Evolutionary conservation across 2,113 vertebrate species (phyloP).

Genomic region (Salminus brasiliensis): DNA sequence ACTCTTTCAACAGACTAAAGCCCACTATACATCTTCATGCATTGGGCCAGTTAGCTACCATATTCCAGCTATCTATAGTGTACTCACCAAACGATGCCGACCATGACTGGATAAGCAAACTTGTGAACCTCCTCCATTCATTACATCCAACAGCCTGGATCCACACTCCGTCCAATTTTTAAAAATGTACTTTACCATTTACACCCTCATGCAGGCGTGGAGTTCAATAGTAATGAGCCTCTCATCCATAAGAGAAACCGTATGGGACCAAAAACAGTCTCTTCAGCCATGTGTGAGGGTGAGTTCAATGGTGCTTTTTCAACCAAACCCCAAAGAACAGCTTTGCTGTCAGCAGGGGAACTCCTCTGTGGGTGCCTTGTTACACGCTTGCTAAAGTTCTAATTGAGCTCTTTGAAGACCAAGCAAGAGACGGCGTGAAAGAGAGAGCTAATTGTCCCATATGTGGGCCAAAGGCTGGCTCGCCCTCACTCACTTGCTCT

Average conservation of each 20-base stretch:
- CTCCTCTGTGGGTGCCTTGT: conserved; percentile 51
- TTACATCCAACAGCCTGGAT: not conserved
- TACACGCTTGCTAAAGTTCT: conserved; percentile 53
- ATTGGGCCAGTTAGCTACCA: not conserved
- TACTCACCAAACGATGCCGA: not conserved
- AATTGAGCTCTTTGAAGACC: conserved; percentile 60
- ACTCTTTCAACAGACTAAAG: not conserved
- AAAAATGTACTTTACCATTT: not conserved
- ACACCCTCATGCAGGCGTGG: not conserved
- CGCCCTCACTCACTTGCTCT: not conserved
- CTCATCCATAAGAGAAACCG: conserved; percentile 12
- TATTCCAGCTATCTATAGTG: not conserved
- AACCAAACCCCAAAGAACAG: conserved; percentile 49
- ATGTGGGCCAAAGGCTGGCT: conserved; percentile 13
- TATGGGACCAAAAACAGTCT: conserved; percentile 2
- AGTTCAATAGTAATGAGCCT: conserved; percentile 9
- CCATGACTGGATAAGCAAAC: not conserved
- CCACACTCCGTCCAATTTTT: not conserved
- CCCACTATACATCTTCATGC: not conserved
- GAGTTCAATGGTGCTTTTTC: conserved; percentile 51
- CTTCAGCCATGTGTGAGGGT: conserved; percentile 6
- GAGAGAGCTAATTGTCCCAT: conserved; percentile 40
- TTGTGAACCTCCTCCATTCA: not conserved
- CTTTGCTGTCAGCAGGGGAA: conserved; percentile 50
- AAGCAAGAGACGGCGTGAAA: conserved; percentile 35